Evolutionary conservation across 1,140 invertebrate genomes (phyloP).

Genomic region (Whitmania pigra): DNA sequence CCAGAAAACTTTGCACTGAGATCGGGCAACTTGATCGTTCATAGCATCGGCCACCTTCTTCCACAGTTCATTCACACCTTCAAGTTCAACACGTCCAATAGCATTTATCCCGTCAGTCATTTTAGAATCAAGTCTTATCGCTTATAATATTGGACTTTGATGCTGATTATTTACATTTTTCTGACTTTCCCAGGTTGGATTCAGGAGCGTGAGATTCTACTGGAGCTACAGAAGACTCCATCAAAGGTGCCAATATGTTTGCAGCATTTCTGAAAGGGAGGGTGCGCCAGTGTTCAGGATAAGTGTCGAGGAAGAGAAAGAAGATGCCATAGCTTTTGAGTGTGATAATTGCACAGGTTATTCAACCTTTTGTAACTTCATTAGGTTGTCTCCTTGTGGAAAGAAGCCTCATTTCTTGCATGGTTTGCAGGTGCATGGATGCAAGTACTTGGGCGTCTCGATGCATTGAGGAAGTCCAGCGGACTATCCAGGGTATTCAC

Average conservation of each 20-base stretch:
- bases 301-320: slow-evolving; percentile 59
- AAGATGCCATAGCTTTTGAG: slow-evolving; percentile 52
- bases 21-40: slow-evolving; percentile 85
- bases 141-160: no score
- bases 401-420: background rate
- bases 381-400: background rate
- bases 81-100: slow-evolving; percentile 75
- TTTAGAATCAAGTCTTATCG: background rate
- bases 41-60: slow-evolving; percentile 84
- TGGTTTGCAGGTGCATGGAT: slow-evolving; percentile 40
- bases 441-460: slow-evolving; percentile 69
- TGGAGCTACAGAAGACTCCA: slow-evolving; percentile 80
- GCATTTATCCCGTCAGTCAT: slow-evolving; percentile 70
- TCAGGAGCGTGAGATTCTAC: slow-evolving; percentile 58
- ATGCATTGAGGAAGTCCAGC: slow-evolving; percentile 58
- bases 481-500: slow-evolving; percentile 77
- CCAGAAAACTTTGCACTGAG: slow-evolving; percentile 59
- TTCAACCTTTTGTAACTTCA: background rate
- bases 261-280: slow-evolving; percentile 74
- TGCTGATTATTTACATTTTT: background rate
- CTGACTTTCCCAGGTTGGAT: slow-evolving; percentile 45
- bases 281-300: slow-evolving; percentile 80
- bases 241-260: slow-evolving; percentile 79
- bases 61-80: slow-evolving; percentile 78
- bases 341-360: slow-evolving; percentile 59